Conservation (phyloP, 2,888 invertebrate species). For the Ephialtes manifestator region DNA sequence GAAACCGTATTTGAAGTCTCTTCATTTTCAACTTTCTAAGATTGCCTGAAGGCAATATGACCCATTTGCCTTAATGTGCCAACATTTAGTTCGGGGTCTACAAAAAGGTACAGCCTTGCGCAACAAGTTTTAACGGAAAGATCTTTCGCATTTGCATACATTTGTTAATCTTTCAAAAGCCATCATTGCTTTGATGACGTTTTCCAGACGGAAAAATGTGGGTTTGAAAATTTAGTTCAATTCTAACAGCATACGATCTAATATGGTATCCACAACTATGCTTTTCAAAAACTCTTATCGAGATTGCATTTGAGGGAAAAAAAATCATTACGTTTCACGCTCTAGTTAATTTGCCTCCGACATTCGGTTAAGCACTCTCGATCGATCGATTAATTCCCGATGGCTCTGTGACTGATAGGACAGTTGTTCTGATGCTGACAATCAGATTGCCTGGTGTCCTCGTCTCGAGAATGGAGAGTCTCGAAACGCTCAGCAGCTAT, state of each 20-base stretch:
- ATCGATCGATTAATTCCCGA: conserved; percentile 58
- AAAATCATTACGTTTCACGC: neutral
- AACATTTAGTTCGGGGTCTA: too few relatives aligned
- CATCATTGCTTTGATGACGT: too few relatives aligned
- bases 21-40: too few relatives aligned
- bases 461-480: conserved; percentile 56
- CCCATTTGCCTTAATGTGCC: too few relatives aligned
- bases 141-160: too few relatives aligned
- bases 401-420: conserved; percentile 52
- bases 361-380: conserved; percentile 45
- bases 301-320: neutral
- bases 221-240: too few relatives aligned
- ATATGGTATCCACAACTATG: neutral
- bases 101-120: too few relatives aligned
- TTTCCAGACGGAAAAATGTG: too few relatives aligned
- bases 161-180: too few relatives aligned
- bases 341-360: conserved; percentile 18
- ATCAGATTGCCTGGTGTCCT: conserved; percentile 42
- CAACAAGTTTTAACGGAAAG: too few relatives aligned
- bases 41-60: too few relatives aligned
- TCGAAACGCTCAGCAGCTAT: conserved; percentile 29
- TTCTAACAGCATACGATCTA: neutral
- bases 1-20: too few relatives aligned
- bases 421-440: conserved; percentile 55
- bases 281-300: neutral